A percentile compares a stretch with the other conserved stretches of the same genome.
phyloP scores from a whole-genome alignment of 2,113 vertebrate genomes.

The Nettapus auritus region DNA sequence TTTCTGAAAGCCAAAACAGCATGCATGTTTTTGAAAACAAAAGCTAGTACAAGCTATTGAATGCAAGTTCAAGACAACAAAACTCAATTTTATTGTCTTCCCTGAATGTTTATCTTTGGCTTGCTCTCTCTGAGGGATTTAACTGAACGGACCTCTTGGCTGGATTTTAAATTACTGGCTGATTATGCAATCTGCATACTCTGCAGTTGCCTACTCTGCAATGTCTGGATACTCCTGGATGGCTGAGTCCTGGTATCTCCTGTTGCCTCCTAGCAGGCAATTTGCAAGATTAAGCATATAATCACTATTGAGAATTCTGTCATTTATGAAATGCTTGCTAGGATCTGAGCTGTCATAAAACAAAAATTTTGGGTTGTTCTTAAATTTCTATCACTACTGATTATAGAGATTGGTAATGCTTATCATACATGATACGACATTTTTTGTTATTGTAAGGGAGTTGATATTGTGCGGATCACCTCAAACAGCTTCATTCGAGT shows the following conservation, averaged over 20 bases:
- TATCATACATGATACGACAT: neutral
- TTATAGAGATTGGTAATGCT: neutral
- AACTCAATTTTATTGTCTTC: neutral
- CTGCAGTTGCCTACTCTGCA: neutral
- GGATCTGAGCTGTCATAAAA: neutral
- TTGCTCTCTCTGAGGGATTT: neutral
- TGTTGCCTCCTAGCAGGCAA: neutral
- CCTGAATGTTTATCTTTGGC: neutral
- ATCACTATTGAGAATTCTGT: neutral
- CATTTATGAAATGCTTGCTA: neutral
- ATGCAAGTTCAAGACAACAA: neutral
- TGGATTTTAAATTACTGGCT: constrained; percentile 16
- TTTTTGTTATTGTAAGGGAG: rapidly evolving
- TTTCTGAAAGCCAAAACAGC: too few relatives aligned
- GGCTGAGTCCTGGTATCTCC: neutral
- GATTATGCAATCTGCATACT: constrained; percentile 12
- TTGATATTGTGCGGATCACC: neutral
- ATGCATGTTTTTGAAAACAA: neutral
- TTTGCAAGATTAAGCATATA: neutral
- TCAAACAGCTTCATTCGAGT: neutral
- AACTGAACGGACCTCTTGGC: neutral
- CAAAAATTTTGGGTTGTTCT: neutral
- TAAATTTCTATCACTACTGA: neutral
- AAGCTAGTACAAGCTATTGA: neutral
- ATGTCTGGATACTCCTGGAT: neutral